Percentiles rank a stretch among this genome's conserved stretches.
phyloP scores from a whole-genome alignment of 2,113 vertebrate genomes.

The Odontesthes bonariensis region DNA sequence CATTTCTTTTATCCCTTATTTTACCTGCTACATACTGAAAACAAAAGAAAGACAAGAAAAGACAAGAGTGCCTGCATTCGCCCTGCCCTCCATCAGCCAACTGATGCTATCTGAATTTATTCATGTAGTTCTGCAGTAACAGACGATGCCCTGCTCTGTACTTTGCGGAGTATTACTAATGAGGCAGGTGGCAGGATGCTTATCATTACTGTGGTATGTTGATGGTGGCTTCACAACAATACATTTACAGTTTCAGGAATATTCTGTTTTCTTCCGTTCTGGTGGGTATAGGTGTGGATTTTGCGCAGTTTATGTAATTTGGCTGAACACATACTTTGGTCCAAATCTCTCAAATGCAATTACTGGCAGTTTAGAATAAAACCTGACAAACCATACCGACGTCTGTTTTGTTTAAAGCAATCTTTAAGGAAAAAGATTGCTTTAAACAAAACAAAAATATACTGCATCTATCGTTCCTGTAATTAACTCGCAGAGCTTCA shows the following conservation, averaged over 20 bases:
- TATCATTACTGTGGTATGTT: neutral
- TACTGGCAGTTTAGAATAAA: no score
- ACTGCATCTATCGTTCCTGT: no score
- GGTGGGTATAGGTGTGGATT: neutral
- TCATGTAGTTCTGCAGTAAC: neutral
- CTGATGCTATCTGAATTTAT: conserved; percentile 10
- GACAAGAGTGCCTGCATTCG: conserved; percentile 26
- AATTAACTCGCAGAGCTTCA: no score
- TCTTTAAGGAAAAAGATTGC: no score
- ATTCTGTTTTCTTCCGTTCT: neutral
- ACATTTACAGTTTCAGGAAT: neutral
- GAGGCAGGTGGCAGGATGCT: conserved; percentile 13
- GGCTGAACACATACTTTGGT: neutral
- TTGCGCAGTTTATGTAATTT: neutral
- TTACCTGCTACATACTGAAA: conserved; percentile 30
- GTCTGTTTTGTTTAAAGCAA: no score
- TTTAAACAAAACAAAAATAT: no score
- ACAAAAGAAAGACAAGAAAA: conserved; percentile 14
- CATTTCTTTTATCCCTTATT: conserved; percentile 2
- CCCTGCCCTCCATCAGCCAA: conserved; percentile 9
- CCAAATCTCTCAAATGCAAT: no score
- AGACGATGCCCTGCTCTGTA: neutral
- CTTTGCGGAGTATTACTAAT: neutral
- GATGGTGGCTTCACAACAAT: neutral
- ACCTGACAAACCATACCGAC: no score